Conservation (phyloP, 2,113 vertebrate genomes). For the Syngnathus floridae region DNA sequence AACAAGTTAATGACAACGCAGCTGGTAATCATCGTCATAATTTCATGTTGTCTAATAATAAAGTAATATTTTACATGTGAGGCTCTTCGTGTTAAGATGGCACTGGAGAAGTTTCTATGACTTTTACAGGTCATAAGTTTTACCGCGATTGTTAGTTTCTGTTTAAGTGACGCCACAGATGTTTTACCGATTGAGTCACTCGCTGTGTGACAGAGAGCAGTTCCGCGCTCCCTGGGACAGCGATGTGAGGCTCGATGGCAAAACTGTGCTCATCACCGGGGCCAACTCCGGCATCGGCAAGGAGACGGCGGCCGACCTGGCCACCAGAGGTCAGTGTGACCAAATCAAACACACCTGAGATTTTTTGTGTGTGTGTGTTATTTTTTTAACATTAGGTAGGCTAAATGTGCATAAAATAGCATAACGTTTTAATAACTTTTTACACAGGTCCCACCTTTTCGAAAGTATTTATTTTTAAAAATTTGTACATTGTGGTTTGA, state of each 20-base stretch:
- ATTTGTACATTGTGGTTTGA: too few relatives aligned
- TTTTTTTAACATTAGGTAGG: too few relatives aligned
- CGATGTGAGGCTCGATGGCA: conserved; percentile 41
- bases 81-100: background rate
- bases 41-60: background rate
- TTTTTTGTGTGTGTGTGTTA: too few relatives aligned
- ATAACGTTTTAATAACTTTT: too few relatives aligned
- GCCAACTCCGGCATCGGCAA: conserved; percentile 73
- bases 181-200: background rate
- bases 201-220: conserved; percentile 37
- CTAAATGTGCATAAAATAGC: too few relatives aligned
- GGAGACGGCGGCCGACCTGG: conserved; percentile 66
- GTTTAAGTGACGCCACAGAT: background rate
- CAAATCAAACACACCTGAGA: background rate
- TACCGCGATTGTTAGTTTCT: background rate
- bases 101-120: background rate
- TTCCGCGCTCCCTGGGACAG: conserved; percentile 63
- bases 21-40: background rate
- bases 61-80: background rate
- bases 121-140: background rate
- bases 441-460: too few relatives aligned
- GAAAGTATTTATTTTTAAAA: too few relatives aligned
- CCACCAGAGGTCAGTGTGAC: conserved; percentile 61
- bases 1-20: too few relatives aligned
- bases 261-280: conserved; percentile 68